phyloP scores from a whole-genome alignment of 2,113 vertebrate species.

The Acrocephalus arundinaceus region DNA sequence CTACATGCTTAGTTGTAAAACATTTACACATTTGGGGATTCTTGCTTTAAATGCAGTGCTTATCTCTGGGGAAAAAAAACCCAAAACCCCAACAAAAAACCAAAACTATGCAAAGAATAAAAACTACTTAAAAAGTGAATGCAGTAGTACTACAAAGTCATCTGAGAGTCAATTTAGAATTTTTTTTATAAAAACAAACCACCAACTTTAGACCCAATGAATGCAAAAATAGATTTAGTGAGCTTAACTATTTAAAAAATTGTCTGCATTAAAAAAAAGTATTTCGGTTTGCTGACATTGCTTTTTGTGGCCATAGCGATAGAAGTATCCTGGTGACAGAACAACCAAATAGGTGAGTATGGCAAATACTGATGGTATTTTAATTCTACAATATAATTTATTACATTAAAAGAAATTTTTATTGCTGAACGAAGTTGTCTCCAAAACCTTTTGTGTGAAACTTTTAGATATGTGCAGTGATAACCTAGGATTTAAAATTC shows the following conservation, averaged over 20 bases:
- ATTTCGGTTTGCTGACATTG: constrained; percentile 82
- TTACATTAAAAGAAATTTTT: background rate
- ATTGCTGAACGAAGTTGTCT: background rate
- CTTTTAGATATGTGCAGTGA: background rate
- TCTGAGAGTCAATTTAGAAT: constrained; percentile 49
- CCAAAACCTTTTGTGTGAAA: constrained; percentile 4
- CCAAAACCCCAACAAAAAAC: background rate
- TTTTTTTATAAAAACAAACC: background rate
- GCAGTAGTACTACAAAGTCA: constrained; percentile 75
- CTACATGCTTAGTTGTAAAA: constrained; percentile 67
- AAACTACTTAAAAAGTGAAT: constrained; percentile 65
- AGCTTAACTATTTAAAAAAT: background rate
- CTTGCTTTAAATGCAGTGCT: constrained; percentile 70
- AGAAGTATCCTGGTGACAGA: constrained; percentile 19
- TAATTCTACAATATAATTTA: background rate
- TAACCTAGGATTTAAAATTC: background rate
- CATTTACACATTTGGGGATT: constrained; percentile 57
- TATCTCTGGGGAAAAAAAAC: constrained; percentile 12
- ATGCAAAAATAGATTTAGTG: constrained; percentile 47
- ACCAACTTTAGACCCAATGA: constrained; percentile 70
- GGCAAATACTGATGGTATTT: constrained; percentile 30
- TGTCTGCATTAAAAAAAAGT: background rate
- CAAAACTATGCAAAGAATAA: constrained; percentile 58
- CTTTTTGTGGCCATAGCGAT: constrained; percentile 5
- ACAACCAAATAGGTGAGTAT: background rate